phyloP scores from a whole-genome alignment of 2,113 vertebrate species.

The Capreolus pygargus region DNA sequence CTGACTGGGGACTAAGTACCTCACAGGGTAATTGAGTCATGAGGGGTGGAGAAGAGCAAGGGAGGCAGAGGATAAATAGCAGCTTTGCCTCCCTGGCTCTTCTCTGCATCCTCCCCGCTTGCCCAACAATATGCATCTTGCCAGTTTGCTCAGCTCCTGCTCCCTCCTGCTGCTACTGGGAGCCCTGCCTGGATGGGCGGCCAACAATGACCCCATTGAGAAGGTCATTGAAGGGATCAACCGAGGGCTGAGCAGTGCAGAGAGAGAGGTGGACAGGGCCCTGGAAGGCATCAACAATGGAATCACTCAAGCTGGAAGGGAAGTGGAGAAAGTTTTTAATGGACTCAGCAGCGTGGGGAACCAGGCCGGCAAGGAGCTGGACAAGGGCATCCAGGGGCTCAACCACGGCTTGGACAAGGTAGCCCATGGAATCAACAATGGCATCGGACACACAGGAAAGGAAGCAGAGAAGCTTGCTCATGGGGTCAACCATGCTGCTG shows the following conservation, averaged over 20 bases:
- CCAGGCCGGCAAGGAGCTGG: constrained; percentile 60
- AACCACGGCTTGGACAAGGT: constrained; percentile 67
- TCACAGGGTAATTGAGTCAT: constrained; percentile 66
- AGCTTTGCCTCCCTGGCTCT: not conserved
- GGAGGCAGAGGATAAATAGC: constrained; percentile 67
- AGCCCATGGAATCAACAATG: constrained; percentile 56
- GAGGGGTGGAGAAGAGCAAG: constrained; percentile 57
- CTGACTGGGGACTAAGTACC: constrained; percentile 43
- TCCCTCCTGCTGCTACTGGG: constrained; percentile 58
- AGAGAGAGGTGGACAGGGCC: constrained; percentile 69
- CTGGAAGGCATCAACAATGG: constrained; percentile 74
- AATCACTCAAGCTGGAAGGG: constrained; percentile 74
- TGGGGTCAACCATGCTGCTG: constrained; percentile 62
- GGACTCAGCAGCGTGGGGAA: constrained; percentile 63
- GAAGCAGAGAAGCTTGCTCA: constrained; percentile 64
- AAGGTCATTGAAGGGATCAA: constrained; percentile 73
- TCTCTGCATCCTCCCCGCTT: constrained; percentile 50
- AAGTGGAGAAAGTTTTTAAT: constrained; percentile 71
- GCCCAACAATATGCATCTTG: constrained; percentile 57
- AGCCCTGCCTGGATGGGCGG: constrained; percentile 39
- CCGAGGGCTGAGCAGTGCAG: constrained; percentile 68
- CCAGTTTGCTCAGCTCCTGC: constrained; percentile 43
- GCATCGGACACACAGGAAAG: constrained; percentile 53
- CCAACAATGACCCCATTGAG: constrained; percentile 58
- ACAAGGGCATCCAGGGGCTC: constrained; percentile 56